phyloP scores from a whole-genome alignment of 2,113 vertebrate species.

The Tachuris rubrigastra region DNA sequence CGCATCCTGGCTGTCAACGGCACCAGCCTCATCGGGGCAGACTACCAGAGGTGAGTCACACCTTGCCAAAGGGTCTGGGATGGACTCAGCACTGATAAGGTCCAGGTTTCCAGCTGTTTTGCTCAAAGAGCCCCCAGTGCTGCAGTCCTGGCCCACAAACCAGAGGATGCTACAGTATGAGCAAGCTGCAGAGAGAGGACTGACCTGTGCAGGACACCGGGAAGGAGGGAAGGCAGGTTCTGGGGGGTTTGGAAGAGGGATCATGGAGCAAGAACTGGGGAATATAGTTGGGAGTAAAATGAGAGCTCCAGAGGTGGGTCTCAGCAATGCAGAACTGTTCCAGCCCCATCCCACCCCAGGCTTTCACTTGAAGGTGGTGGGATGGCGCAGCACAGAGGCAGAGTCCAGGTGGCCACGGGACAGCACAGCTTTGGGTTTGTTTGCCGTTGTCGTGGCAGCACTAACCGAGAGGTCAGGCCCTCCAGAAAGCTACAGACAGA shows the following conservation, averaged over 20 bases:
- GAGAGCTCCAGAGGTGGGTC: background rate
- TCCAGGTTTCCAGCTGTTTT: background rate
- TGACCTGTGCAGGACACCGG: background rate
- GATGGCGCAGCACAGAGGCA: background rate
- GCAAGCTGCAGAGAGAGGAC: background rate
- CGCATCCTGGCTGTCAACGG: constrained; percentile 93
- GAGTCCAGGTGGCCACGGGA: background rate
- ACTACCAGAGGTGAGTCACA: constrained; percentile 87
- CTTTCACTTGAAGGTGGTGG: background rate
- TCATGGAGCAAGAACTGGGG: background rate
- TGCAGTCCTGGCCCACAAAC: accelerated
- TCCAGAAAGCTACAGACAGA: background rate
- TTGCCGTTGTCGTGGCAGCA: background rate
- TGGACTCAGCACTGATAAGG: background rate
- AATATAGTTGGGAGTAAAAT: background rate
- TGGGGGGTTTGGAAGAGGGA: background rate
- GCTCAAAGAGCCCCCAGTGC: background rate
- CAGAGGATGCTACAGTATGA: accelerated
- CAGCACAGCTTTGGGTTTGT: background rate
- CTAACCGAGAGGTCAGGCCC: background rate
- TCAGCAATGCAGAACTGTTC: background rate
- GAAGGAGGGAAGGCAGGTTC: background rate
- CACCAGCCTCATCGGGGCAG: constrained; percentile 88
- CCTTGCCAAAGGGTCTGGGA: accelerated
- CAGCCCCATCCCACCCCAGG: background rate